Conservation (phyloP, 2,113 vertebrate genomes). For the Chinchilla lanigera region DNA sequence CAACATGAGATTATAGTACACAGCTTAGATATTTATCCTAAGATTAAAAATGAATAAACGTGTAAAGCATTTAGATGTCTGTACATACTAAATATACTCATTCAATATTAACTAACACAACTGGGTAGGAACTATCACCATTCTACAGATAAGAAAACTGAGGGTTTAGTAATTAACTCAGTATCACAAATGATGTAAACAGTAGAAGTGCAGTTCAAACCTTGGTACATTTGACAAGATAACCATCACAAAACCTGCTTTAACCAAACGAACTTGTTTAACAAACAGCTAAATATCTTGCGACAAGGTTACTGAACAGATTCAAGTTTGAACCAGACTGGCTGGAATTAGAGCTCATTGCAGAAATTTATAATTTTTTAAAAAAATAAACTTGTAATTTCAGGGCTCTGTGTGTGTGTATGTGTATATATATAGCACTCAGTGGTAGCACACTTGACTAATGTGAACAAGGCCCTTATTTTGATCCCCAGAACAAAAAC, state of each 20-base stretch:
- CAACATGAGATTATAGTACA: conserved; percentile 10
- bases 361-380: neutral
- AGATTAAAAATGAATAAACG: conserved; percentile 57
- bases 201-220: neutral
- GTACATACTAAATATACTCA: neutral
- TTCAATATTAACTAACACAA: conserved; percentile 27
- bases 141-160: neutral
- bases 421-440: no score
- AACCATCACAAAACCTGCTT: conserved; percentile 18
- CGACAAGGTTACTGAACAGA: neutral
- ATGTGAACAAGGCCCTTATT: neutral
- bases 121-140: neutral
- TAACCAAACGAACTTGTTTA: neutral
- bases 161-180: conserved; percentile 31
- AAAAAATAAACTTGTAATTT: neutral
- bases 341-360: neutral
- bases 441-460: neutral
- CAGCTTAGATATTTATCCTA: conserved; percentile 7
- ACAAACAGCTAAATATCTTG: conserved; percentile 11
- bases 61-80: conserved; percentile 15
- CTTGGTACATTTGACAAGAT: neutral
- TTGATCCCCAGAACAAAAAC: neutral
- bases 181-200: conserved; percentile 29
- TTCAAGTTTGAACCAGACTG: neutral
- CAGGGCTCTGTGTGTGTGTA: neutral